Percentiles rank a stretch among this genome's conserved stretches.
Conservation (phyloP, 2,797 vertebrate genomes). For the Mareca penelope region DNA sequence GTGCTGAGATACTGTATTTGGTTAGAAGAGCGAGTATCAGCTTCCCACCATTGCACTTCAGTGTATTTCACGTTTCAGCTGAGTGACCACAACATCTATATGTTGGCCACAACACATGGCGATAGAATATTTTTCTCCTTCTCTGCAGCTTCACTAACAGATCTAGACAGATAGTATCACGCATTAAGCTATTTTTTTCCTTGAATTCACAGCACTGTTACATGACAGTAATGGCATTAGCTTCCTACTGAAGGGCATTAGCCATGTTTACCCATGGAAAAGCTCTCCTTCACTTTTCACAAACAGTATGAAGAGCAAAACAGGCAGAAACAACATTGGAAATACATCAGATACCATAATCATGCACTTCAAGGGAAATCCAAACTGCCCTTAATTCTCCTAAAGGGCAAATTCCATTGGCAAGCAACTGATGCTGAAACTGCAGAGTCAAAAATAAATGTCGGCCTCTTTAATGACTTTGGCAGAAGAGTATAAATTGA, state of each 20-base stretch:
- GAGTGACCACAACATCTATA: not conserved
- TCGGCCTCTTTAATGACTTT: not conserved
- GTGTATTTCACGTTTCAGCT: not conserved
- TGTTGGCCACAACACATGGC: not conserved
- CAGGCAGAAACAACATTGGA: not conserved
- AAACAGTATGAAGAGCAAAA: not conserved
- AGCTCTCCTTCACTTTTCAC: not conserved
- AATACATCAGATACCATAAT: not conserved
- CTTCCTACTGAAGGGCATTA: not conserved
- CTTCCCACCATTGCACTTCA: not conserved
- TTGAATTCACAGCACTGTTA: not conserved
- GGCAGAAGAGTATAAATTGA: slow-evolving; percentile 18
- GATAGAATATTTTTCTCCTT: not conserved
- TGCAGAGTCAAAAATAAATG: slow-evolving; percentile 41
- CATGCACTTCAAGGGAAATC: not conserved
- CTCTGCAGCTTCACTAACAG: not conserved
- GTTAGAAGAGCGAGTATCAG: not conserved
- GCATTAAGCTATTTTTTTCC: not conserved
- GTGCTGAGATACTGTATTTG: not conserved
- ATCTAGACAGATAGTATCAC: not conserved
- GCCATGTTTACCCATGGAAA: not conserved
- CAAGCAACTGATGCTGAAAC: slow-evolving; percentile 28
- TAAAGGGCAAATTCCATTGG: not conserved
- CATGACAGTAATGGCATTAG: not conserved
- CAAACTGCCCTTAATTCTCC: not conserved